These are phyloP conservation scores for Laticauda colubrina DNA, from an alignment of 2,113 vertebrate genomes.

Conservation along the genomic window DNA sequence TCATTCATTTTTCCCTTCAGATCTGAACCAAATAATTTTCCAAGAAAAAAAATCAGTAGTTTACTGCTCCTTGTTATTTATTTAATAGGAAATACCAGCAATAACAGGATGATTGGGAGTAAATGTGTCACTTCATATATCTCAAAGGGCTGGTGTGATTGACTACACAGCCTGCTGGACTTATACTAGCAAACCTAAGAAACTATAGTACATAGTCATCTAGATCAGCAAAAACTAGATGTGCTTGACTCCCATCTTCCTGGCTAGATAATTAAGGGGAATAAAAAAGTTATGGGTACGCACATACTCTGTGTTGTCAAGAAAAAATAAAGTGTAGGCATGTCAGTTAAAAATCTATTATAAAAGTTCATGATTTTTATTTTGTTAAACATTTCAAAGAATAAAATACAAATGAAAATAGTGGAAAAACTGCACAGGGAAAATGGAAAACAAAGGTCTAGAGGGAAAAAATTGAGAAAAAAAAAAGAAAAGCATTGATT, in stretches of 20 bases:
- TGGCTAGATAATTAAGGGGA: not conserved
- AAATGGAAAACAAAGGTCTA: not conserved
- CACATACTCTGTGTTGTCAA: not conserved
- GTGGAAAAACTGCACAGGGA: not conserved
- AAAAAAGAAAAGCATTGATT: not conserved
- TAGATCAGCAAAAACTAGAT: not conserved
- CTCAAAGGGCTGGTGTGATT: not conserved
- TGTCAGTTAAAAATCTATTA: not conserved
- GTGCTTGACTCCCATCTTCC: not conserved
- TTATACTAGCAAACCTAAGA: not conserved
- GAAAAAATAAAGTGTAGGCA: not conserved
- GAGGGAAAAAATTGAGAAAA: too few species aligned
- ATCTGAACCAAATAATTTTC: not conserved
- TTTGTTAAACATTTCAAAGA: not conserved
- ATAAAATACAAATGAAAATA: not conserved
- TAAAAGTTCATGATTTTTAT: not conserved
- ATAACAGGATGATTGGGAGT: not conserved
- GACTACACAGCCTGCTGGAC: not conserved
- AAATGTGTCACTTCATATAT: not conserved
- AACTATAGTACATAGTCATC: too few species aligned
- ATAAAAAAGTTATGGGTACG: not conserved
- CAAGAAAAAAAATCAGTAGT: not conserved
- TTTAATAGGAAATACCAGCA: not conserved
- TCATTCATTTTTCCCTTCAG: not conserved
- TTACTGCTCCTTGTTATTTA: not conserved